Conservation (phyloP, 2,797 vertebrate species). For the Benthosema pterotum region DNA sequence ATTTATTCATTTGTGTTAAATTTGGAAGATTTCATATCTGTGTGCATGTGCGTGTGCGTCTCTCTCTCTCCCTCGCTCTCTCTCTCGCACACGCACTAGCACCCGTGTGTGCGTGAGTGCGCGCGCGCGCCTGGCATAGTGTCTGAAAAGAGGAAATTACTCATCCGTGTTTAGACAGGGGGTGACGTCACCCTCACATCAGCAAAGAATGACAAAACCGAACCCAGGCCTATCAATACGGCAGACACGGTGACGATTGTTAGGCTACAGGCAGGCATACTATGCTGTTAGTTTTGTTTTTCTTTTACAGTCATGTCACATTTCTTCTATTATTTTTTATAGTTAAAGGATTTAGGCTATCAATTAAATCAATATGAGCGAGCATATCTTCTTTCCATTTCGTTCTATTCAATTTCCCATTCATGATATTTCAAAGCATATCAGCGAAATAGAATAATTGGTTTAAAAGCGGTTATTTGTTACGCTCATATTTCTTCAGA, state of each 20-base stretch:
- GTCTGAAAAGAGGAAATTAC: constrained; percentile 19
- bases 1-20: constrained; percentile 57
- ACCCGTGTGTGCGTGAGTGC: not conserved
- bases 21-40: constrained; percentile 33
- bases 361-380: too few species aligned
- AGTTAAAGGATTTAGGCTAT: too few species aligned
- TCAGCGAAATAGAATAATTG: too few species aligned
- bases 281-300: too few species aligned
- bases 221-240: constrained; percentile 23
- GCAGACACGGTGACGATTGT: too few species aligned
- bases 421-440: too few species aligned
- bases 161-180: constrained; percentile 38
- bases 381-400: too few species aligned
- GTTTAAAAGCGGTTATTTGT: constrained; percentile 4
- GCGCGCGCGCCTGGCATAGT: not conserved
- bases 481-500: constrained; percentile 27
- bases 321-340: too few species aligned
- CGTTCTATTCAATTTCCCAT: too few species aligned
- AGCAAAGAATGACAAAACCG: constrained; percentile 11
- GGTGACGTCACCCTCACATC: constrained; percentile 64
- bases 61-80: constrained; percentile 1
- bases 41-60: constrained; percentile 15
- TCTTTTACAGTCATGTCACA: too few species aligned
- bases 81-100: too few species aligned
- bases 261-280: too few species aligned